Percentiles rank a stretch among this genome's conserved stretches.
These are phyloP conservation scores for Morinoia aosen DNA, from an alignment of 2,888 invertebrate genomes.

Conservation along the genomic window DNA sequence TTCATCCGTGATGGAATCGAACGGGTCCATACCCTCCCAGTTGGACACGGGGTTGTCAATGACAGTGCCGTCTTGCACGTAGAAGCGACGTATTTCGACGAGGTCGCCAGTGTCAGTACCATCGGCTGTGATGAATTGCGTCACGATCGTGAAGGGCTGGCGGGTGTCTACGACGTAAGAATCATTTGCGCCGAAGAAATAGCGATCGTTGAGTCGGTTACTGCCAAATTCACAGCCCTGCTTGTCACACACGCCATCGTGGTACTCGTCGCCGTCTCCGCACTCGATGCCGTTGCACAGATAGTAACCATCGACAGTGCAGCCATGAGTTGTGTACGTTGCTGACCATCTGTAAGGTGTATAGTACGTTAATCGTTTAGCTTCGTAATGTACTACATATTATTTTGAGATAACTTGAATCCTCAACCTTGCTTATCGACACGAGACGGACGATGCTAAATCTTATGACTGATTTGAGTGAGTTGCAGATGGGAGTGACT, in stretches of 20 bases:
- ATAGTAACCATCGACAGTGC: slow-evolving; percentile 55
- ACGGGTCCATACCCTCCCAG: slow-evolving; percentile 57
- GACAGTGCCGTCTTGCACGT: slow-evolving; percentile 62
- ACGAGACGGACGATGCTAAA: too few species aligned
- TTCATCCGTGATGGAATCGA: slow-evolving; percentile 65
- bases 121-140: slow-evolving; percentile 66
- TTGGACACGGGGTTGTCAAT: slow-evolving; percentile 61
- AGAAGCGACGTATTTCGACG: slow-evolving; percentile 63
- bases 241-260: slow-evolving; percentile 67
- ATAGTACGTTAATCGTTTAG: background rate
- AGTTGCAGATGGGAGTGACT: too few species aligned
- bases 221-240: slow-evolving; percentile 66
- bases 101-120: slow-evolving; percentile 67
- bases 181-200: slow-evolving; percentile 62
- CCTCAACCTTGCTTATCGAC: too few species aligned
- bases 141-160: slow-evolving; percentile 62
- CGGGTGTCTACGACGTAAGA: slow-evolving; percentile 57
- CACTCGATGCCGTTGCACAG: slow-evolving; percentile 63
- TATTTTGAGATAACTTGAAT: too few species aligned
- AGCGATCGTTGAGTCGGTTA: slow-evolving; percentile 61
- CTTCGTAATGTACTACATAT: too few species aligned
- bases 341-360: slow-evolving; percentile 43
- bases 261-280: slow-evolving; percentile 62
- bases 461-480: too few species aligned
- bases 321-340: slow-evolving; percentile 65